Base-by-base conservation (phyloP, 2,888 invertebrate species). In the Ferrisia virgata region DNA sequence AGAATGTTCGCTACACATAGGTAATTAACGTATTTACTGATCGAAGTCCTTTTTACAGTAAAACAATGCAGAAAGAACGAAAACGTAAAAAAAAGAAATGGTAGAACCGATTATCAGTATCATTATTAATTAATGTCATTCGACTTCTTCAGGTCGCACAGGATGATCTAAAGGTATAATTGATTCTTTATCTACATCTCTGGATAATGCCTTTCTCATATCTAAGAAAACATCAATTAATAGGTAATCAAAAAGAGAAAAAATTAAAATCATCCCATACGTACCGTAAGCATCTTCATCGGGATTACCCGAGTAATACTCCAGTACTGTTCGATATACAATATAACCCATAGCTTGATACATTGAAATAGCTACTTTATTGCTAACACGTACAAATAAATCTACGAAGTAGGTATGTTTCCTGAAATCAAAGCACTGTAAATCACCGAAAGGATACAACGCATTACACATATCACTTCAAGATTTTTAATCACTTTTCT, bases 211-310 rank as follows among this genome's bases (percentile, higher is more conserved):
- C 91, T 99, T 99, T 87, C 99, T 92, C 99, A 99, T 99, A 91
- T 99, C 98, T 98, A 90, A 64, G 92, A 85, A 86, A 6, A 82
- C 8, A 36, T 81, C 22, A 28, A 47, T 43, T 84, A n/a, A 53
- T 79, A n/a, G 9, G 18, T 79, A 36, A 64, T 80, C n/a, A 9
- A 47, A 58, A 78, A 31, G 25, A 4, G 25, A 2, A 76, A 43
- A 8, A 80, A 9, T 18, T 36, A 53, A n/a, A 25, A 9, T 6
- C 25, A 69, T 58, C 2, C 58, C 80, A 86, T n/a, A n/a, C 87
- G 89, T 90, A 97, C 98, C 99, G 91, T 94, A 99, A 85, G 99
- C 99, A 91, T 99, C 96, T 92, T 99, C 99, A 89, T 99, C 98
- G 28, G 96, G 95, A 89, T 98, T 97, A 22, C 97, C 98, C 15